A percentile compares a stretch with the other conserved stretches of the same genome.
Conservation (phyloP, 2,113 vertebrate genomes). For the Arenaria interpres region DNA sequence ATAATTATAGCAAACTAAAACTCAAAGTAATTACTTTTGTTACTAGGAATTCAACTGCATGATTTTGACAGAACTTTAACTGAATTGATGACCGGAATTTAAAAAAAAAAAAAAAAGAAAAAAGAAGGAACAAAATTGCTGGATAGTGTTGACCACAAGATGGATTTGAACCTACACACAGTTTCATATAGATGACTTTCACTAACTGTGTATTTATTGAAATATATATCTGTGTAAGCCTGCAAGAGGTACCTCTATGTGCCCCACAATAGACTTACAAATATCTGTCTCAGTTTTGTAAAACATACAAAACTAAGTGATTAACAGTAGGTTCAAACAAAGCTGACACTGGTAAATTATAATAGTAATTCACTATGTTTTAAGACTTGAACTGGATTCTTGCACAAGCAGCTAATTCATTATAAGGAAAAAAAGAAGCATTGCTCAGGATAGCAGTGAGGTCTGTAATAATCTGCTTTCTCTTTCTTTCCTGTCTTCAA, state of each 20-base stretch:
- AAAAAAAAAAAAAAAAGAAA: background rate
- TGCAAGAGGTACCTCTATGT: background rate
- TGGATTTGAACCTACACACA: background rate
- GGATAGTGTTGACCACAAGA: background rate
- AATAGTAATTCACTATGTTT: slow-evolving; percentile 21
- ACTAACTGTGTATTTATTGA: background rate
- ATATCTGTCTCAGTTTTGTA: background rate
- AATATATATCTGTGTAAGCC: background rate
- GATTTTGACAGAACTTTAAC: background rate
- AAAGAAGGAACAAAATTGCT: background rate
- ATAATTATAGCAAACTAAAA: background rate
- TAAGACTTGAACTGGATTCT: slow-evolving; percentile 10
- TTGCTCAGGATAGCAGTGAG: background rate
- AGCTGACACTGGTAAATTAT: slow-evolving; percentile 16
- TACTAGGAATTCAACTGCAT: background rate
- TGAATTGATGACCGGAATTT: background rate
- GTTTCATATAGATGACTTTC: background rate
- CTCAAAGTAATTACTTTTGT: background rate
- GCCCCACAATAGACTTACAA: background rate
- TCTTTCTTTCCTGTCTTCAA: slow-evolving; percentile 1
- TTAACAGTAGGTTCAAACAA: slow-evolving; percentile 17
- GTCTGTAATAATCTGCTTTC: slow-evolving; percentile 30
- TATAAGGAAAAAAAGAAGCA: background rate
- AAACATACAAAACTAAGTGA: slow-evolving; percentile 6
- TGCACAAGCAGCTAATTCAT: background rate